Conservation (phyloP, 2,888 invertebrate species). For the Drosophila monieri region DNA sequence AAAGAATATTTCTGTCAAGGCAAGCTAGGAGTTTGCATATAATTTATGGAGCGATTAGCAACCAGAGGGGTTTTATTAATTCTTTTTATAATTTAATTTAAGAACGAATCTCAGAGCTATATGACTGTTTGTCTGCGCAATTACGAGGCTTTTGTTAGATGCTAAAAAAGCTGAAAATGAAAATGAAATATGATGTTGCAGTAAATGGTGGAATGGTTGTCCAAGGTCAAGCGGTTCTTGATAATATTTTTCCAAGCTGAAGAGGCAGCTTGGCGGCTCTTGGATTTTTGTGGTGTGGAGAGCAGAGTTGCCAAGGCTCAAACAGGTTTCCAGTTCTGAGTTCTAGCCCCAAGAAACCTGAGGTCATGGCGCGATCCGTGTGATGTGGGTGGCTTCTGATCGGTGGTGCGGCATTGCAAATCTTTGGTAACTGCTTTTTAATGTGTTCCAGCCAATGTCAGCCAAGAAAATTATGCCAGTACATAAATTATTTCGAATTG, state of each 20-base stretch:
- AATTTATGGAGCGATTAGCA: slow-evolving; percentile 47
- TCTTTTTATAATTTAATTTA: slow-evolving; percentile 32
- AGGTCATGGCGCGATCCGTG: slow-evolving; percentile 40
- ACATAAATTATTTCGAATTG: slow-evolving; percentile 63
- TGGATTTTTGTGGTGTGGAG: slow-evolving; percentile 20
- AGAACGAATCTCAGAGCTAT: slow-evolving; percentile 31
- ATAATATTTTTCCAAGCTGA: slow-evolving; percentile 51
- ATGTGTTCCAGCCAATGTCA: slow-evolving; percentile 62
- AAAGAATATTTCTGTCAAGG: slow-evolving; percentile 60
- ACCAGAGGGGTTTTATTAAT: slow-evolving; percentile 28
- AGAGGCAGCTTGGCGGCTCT: slow-evolving; percentile 21
- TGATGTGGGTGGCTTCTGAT: slow-evolving; percentile 26
- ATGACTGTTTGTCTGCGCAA: slow-evolving; percentile 25
- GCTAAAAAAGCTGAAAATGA: slow-evolving; percentile 31
- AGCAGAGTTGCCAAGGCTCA: slow-evolving; percentile 53
- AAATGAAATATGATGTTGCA: slow-evolving; percentile 58
- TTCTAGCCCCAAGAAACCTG: slow-evolving; percentile 55
- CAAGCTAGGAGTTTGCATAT: slow-evolving; percentile 49
- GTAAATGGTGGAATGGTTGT: slow-evolving; percentile 33
- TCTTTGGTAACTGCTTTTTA: slow-evolving; percentile 47
- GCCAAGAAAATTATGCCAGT: slow-evolving; percentile 27
- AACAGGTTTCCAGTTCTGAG: slow-evolving; percentile 54
- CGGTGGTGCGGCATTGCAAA: slow-evolving; percentile 46
- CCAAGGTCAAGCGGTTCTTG: slow-evolving; percentile 54
- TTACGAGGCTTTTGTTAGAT: slow-evolving; percentile 36